Percentiles rank a stretch among this genome's conserved stretches.
phyloP scores from a whole-genome alignment of 2,888 invertebrate species.

The Sesia apiformis region DNA sequence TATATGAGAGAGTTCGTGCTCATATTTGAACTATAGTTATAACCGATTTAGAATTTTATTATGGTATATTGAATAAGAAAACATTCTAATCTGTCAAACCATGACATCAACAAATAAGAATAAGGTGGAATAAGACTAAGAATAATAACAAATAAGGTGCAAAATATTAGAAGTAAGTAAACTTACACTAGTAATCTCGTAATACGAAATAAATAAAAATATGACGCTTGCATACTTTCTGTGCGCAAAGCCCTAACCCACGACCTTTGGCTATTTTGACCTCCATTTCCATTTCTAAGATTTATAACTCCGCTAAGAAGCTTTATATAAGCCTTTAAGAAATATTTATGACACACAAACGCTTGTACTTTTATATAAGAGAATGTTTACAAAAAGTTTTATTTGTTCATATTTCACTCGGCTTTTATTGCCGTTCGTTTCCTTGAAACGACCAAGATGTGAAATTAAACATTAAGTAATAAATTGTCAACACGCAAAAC shows the following conservation, averaged over 20 bases:
- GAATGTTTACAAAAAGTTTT: not conserved
- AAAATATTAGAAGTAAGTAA: no score
- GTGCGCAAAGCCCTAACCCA: not conserved
- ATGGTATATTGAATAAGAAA: no score
- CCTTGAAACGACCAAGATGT: not conserved
- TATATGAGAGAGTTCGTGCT: no score
- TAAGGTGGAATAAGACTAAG: no score
- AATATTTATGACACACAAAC: conserved; percentile 9
- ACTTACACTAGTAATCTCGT: conserved; percentile 2
- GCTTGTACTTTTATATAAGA: not conserved
- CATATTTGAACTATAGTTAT: no score
- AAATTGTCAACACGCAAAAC: no score
- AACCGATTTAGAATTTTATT: no score
- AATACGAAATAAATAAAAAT: conserved; percentile 6
- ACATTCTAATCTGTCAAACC: no score
- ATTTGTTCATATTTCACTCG: not conserved
- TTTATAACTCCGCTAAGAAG: conserved; percentile 12
- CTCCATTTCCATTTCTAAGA: conserved; percentile 9
- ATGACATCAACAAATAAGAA: no score
- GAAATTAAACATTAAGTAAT: not conserved
- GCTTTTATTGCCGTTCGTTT: not conserved
- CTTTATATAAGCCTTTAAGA: conserved; percentile 9
- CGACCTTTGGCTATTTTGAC: conserved; percentile 8
- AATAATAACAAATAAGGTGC: no score
- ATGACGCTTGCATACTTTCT: not conserved